Evolutionary conservation across 2,113 vertebrate species (phyloP).

Genomic region (Channa maculata): DNA sequence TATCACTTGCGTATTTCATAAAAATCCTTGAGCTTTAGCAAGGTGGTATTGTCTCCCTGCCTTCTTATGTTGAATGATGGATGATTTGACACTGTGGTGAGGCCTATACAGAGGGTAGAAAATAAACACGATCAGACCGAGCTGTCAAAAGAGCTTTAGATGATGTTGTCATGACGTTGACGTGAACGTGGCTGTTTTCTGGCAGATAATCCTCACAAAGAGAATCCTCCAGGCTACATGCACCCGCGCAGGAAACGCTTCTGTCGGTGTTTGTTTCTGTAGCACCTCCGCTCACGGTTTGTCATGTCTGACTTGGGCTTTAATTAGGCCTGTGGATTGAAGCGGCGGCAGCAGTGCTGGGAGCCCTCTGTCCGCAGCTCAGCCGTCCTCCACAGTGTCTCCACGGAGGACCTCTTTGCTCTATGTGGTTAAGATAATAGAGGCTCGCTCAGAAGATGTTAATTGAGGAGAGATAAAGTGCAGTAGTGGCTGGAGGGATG

Average conservation of each 20-base stretch:
- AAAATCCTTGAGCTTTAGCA: conserved; percentile 36
- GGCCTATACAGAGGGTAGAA: conserved; percentile 28
- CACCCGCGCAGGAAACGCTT: conserved; percentile 33
- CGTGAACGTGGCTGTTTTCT: conserved; percentile 63
- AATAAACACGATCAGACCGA: conserved; percentile 67
- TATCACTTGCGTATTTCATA: conserved; percentile 32
- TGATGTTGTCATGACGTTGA: conserved; percentile 69
- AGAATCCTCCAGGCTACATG: conserved; percentile 58
- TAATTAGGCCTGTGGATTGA: conserved; percentile 72
- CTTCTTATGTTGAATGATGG: conserved; percentile 23
- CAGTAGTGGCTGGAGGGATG: conserved; percentile 70
- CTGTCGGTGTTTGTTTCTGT: conserved; percentile 59
- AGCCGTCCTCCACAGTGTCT: conserved; percentile 61
- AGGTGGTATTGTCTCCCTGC: conserved; percentile 3
- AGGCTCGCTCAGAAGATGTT: conserved; percentile 73
- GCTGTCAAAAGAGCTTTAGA: conserved; percentile 71
- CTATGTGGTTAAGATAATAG: conserved; percentile 78
- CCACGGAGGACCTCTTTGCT: conserved; percentile 71
- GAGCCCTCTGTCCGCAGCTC: conserved; percentile 68
- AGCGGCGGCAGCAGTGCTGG: conserved; percentile 48
- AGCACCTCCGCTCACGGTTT: conserved; percentile 66
- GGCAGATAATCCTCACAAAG: conserved; percentile 77
- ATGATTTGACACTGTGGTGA: conserved; percentile 20
- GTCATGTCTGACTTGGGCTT: conserved; percentile 73
- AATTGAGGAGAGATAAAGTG: conserved; percentile 82